A percentile compares a stretch with the other conserved stretches of the same genome.
Evolutionary conservation across 1,140 invertebrate genomes (phyloP).

Genomic region (Ptiloglossa arizonensis): DNA sequence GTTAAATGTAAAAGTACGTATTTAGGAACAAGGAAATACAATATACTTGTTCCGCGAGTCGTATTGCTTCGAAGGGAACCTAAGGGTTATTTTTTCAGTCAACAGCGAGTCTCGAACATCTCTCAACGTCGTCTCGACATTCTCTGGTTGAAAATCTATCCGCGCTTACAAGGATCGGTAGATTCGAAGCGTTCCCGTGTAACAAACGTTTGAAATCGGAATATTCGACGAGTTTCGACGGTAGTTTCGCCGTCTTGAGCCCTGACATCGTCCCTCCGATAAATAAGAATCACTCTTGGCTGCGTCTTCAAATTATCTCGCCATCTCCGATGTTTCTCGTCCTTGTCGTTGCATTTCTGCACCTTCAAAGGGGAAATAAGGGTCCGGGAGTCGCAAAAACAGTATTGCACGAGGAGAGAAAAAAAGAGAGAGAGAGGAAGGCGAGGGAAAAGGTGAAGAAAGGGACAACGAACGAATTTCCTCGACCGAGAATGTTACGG

Average conservation of each 20-base stretch:
- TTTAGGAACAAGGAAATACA: too few relatives aligned
- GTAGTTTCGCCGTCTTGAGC: too few relatives aligned
- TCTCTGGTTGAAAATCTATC: too few relatives aligned
- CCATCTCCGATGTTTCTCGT: not conserved
- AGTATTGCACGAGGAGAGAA: not conserved
- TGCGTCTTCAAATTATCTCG: conserved; percentile 20
- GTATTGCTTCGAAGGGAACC: too few relatives aligned
- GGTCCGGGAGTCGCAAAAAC: not conserved
- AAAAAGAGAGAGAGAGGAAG: not conserved
- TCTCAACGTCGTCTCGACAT: too few relatives aligned
- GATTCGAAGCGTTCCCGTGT: not conserved
- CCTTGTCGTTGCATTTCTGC: not conserved
- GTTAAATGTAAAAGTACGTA: too few relatives aligned
- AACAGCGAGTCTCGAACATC: too few relatives aligned
- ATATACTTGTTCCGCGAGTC: too few relatives aligned
- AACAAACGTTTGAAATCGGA: not conserved
- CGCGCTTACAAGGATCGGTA: not conserved
- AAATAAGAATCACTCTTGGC: conserved; percentile 5
- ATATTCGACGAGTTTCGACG: not conserved
- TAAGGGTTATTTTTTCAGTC: too few relatives aligned
- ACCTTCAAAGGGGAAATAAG: conserved; percentile 20
- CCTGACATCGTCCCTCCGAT: not conserved
- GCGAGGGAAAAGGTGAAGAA: not conserved
- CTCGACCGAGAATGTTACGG: conserved; percentile 19
- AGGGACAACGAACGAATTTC: conserved; percentile 1